phyloP scores from a whole-genome alignment of 1,140 invertebrate species.

The Hycleus cichorii region DNA sequence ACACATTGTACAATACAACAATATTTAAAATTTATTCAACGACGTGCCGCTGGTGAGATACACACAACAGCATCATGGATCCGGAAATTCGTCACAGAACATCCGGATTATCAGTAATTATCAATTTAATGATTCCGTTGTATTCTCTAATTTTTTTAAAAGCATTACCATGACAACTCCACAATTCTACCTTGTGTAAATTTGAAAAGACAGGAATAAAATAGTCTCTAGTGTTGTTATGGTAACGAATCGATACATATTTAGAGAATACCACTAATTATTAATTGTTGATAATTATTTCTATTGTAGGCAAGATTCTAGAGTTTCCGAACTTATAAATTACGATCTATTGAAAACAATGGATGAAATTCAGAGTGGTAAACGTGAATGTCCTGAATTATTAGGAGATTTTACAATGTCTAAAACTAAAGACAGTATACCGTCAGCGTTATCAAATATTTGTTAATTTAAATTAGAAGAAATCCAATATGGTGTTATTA shows the following conservation, averaged over 20 bases:
- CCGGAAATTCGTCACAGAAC: slow-evolving; percentile 78
- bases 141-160: too few species aligned
- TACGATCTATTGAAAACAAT: slow-evolving; percentile 85
- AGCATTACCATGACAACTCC: too few species aligned
- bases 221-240: background rate
- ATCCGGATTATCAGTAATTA: slow-evolving; percentile 81
- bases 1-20: slow-evolving; percentile 95
- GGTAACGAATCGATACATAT: too few species aligned
- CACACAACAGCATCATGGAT: slow-evolving; percentile 89
- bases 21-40: slow-evolving; percentile 91
- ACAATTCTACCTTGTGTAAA: too few species aligned
- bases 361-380: slow-evolving; percentile 64
- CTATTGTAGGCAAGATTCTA: slow-evolving; percentile 71
- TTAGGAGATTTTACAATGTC: slow-evolving; percentile 63
- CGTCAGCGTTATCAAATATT: slow-evolving; percentile 57
- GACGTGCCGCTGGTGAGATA: slow-evolving; percentile 78
- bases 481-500: too few species aligned
- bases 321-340: slow-evolving; percentile 81
- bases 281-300: background rate
- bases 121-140: too few species aligned
- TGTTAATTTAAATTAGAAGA: too few species aligned
- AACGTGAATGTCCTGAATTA: slow-evolving; percentile 64
- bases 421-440: slow-evolving; percentile 75
- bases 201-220: background rate
- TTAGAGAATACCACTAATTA: too few species aligned